A percentile compares a stretch with the other conserved stretches of the same genome.
These are phyloP conservation scores for Ptiloglossa arizonensis DNA, from an alignment of 1,140 invertebrate species.

Conservation along the genomic window DNA sequence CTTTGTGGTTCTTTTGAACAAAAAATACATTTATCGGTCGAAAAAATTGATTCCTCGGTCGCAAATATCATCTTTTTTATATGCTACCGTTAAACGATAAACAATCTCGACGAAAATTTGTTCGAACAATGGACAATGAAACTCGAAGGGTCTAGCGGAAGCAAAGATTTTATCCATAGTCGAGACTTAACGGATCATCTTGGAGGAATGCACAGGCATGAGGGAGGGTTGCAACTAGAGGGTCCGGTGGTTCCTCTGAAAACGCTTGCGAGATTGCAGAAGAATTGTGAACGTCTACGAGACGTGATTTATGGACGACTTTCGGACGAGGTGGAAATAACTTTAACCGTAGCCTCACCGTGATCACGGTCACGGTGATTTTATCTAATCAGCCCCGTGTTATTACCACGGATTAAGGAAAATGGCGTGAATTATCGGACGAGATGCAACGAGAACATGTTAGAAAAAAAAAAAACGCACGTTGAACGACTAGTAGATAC, in stretches of 20 bases:
- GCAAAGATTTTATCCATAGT: neutral
- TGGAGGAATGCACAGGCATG: conserved; percentile 21
- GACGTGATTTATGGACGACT: conserved; percentile 68
- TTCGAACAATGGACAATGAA: no score
- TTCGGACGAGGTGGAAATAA: conserved; percentile 46
- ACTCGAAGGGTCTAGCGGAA: neutral
- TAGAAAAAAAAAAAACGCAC: no score
- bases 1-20: no score
- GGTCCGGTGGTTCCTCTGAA: conserved; percentile 22
- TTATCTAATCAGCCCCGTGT: conserved; percentile 52
- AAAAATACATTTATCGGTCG: no score
- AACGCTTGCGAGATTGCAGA: conserved; percentile 39
- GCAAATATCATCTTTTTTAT: no score
- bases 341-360: conserved; percentile 32
- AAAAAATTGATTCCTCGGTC: no score
- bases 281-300: conserved; percentile 61
- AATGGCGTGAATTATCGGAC: conserved; percentile 36
- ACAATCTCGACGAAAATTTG: no score
- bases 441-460: neutral
- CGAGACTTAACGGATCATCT: conserved; percentile 3
- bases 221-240: conserved; percentile 29
- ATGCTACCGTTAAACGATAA: no score
- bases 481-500: neutral
- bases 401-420: conserved; percentile 58
- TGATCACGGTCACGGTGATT: conserved; percentile 59